Evolutionary conservation across 2,888 invertebrate species (phyloP).

Genomic region (Thyatira batis): DNA sequence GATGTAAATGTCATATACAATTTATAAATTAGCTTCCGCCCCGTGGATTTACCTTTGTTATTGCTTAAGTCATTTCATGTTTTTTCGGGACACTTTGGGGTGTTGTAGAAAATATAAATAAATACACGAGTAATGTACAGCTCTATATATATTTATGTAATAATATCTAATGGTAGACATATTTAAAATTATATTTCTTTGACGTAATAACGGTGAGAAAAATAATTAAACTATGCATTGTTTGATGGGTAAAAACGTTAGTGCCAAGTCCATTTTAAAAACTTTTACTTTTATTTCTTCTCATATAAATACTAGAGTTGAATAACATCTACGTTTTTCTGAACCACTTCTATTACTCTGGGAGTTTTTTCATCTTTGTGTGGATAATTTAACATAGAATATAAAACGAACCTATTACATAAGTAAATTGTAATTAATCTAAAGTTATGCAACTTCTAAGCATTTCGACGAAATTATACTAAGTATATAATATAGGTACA

Average conservation of each 20-base stretch:
- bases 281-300: not conserved
- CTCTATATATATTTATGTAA: too few species aligned
- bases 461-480: too few species aligned
- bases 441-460: too few species aligned
- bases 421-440: not conserved
- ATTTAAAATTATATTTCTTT: not conserved
- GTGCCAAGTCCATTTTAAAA: not conserved
- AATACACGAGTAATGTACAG: too few species aligned
- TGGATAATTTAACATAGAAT: too few species aligned
- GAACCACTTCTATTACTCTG: not conserved
- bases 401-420: too few species aligned
- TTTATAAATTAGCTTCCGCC: not conserved
- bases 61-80: too few species aligned
- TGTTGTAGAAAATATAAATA: too few species aligned
- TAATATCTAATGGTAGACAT: not conserved
- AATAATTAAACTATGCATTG: not conserved
- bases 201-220: not conserved
- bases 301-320: not conserved
- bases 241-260: not conserved
- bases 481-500: too few species aligned
- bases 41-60: too few species aligned
- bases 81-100: too few species aligned
- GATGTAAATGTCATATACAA: conserved; percentile 27
- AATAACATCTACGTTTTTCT: not conserved
- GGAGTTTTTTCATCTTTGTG: not conserved